phyloP scores from a whole-genome alignment of 1,140 invertebrate species.

The Megalonaias nervosa region DNA sequence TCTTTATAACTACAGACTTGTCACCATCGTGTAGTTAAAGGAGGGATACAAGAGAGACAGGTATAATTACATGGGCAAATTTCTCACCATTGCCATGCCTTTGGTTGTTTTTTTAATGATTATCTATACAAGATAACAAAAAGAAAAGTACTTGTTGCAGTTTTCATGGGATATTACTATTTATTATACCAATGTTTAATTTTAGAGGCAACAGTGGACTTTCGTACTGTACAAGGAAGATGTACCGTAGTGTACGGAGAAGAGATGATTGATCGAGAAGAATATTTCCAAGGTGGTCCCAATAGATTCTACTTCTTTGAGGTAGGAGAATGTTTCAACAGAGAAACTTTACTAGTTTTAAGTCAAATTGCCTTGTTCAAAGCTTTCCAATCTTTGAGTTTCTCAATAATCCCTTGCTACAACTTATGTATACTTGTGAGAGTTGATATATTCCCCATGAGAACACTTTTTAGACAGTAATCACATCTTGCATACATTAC shows the following conservation, averaged over 20 bases:
- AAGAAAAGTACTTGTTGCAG: not conserved
- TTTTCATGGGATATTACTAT: not conserved
- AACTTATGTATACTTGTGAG: no score
- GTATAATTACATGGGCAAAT: no score
- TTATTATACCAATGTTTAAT: slow-evolving; percentile 4
- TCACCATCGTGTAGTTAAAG: no score
- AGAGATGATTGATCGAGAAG: slow-evolving; percentile 72
- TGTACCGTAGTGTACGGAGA: slow-evolving; percentile 78
- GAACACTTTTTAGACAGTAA: not conserved
- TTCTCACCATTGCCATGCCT: no score
- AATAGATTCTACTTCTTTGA: slow-evolving; percentile 85
- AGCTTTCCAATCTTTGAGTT: no score
- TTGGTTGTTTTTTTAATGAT: no score
- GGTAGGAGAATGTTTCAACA: slow-evolving; percentile 37
- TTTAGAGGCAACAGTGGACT: slow-evolving; percentile 74
- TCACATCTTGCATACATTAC: not conserved
- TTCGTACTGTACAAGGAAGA: slow-evolving; percentile 76
- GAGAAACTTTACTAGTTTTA: no score
- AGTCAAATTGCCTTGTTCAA: no score
- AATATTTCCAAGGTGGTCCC: slow-evolving; percentile 79
- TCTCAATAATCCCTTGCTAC: no score
- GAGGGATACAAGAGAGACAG: no score
- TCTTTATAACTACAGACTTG: no score
- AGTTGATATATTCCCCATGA: not conserved
- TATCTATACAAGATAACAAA: not conserved